phyloP scores from a whole-genome alignment of 2,797 vertebrate species.

The Halcyon leucocephala region DNA sequence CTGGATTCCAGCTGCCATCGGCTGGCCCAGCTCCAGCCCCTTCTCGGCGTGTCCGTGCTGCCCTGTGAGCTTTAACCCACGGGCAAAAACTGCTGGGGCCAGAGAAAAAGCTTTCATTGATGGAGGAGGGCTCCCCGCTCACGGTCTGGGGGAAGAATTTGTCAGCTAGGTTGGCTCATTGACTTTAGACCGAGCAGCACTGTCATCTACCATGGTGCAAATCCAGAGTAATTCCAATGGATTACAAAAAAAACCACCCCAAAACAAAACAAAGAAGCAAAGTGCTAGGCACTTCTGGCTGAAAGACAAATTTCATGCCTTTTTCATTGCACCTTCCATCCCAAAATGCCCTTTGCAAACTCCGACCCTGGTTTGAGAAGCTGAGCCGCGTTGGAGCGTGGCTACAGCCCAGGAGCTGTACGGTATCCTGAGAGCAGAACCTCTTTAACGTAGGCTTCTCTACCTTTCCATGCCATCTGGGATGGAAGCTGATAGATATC shows the following conservation, averaged over 20 bases:
- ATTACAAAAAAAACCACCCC: background rate
- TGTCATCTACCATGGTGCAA: background rate
- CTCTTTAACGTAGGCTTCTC: accelerated
- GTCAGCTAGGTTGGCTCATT: background rate
- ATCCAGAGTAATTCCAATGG: conserved; percentile 2
- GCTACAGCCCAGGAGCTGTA: background rate
- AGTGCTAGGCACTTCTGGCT: background rate
- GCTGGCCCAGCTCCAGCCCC: background rate
- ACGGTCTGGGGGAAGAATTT: background rate
- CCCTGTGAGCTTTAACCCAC: background rate
- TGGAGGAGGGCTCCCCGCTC: background rate
- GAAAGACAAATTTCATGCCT: background rate
- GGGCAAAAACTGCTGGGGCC: background rate
- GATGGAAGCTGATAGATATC: background rate
- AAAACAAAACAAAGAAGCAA: background rate
- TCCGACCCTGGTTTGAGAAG: background rate
- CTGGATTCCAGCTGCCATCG: background rate
- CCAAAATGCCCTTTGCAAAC: background rate
- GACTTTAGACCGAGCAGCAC: background rate
- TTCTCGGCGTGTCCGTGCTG: background rate
- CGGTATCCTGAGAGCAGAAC: accelerated
- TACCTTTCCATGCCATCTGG: accelerated
- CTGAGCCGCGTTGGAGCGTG: accelerated
- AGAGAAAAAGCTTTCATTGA: background rate
- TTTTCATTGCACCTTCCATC: background rate